Conservation (phyloP, 2,888 invertebrate species). For the Siphlonurus alternatus region DNA sequence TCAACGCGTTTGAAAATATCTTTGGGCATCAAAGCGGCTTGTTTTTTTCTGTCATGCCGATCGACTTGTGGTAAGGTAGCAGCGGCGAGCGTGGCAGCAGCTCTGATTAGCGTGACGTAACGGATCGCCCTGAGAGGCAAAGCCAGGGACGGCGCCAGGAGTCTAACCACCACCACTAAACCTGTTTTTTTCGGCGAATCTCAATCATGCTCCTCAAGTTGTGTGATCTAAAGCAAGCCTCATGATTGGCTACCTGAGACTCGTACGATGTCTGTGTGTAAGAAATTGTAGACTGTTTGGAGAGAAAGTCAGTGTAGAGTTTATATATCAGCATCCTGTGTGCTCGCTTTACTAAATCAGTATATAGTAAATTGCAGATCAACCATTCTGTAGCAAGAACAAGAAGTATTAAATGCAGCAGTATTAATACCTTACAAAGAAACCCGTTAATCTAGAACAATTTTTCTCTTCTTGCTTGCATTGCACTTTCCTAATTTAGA, state of each 20-base stretch:
- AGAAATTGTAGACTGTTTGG: background rate
- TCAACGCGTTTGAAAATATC: too few relatives aligned
- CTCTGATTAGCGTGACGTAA: too few relatives aligned
- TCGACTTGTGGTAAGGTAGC: too few relatives aligned
- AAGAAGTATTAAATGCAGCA: too few relatives aligned
- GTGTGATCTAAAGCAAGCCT: background rate
- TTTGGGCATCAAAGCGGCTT: too few relatives aligned
- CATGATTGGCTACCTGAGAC: background rate
- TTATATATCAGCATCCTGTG: background rate
- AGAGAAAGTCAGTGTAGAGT: too few relatives aligned
- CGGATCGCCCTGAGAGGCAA: too few relatives aligned
- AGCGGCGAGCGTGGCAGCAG: too few relatives aligned
- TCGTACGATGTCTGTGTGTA: background rate
- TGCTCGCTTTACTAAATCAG: background rate
- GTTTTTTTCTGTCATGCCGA: too few relatives aligned
- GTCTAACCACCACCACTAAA: background rate
- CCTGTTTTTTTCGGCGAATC: background rate
- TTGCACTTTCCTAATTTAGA: too few relatives aligned
- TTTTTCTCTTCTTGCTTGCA: too few relatives aligned
- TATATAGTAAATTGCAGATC: background rate
- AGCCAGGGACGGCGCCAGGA: background rate
- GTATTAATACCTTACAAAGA: background rate
- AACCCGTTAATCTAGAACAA: background rate
- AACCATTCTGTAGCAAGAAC: too few relatives aligned
- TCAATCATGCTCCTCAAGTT: background rate